Percentiles rank a stretch among this genome's conserved stretches.
These are phyloP conservation scores for Aphelenchoides fujianensis DNA, from an alignment of 1,140 invertebrate species.

Conservation along the genomic window DNA sequence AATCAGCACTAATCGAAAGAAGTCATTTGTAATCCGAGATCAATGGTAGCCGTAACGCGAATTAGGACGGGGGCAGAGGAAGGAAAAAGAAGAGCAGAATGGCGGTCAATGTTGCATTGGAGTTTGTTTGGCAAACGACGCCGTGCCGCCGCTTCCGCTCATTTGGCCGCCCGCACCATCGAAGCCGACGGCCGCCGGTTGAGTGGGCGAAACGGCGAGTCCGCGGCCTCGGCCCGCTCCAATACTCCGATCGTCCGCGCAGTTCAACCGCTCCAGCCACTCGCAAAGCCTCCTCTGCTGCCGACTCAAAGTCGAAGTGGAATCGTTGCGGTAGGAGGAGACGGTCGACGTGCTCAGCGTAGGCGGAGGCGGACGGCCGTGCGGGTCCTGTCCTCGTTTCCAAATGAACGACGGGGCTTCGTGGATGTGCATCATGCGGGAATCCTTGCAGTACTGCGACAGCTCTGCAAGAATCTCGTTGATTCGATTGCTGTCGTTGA, in stretches of 20 bases:
- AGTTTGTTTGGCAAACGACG: not conserved
- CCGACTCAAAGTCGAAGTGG: not conserved
- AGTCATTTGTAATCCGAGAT: too few relatives aligned
- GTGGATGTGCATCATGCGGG: constrained; percentile 8
- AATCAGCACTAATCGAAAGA: too few relatives aligned
- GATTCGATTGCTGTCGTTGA: not conserved
- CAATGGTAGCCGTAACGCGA: too few relatives aligned
- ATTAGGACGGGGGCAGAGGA: too few relatives aligned
- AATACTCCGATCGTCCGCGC: constrained; percentile 3
- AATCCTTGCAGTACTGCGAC: constrained; percentile 8
- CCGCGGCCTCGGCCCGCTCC: not conserved
- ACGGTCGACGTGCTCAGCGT: too few relatives aligned
- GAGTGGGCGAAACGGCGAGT: not conserved
- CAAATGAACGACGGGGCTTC: constrained; percentile 23
- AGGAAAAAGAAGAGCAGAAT: not conserved
- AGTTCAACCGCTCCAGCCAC: constrained; percentile 8
- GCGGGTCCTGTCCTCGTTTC: not conserved
- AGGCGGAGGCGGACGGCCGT: too few relatives aligned
- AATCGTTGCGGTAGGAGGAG: not conserved
- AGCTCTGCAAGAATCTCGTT: constrained; percentile 8
- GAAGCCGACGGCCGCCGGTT: too few relatives aligned
- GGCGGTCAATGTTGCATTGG: not conserved
- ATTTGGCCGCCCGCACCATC: not conserved
- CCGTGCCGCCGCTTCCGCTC: not conserved
- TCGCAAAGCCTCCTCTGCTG: constrained; percentile 13